Percentiles rank a stretch among this genome's conserved stretches.
phyloP scores from a whole-genome alignment of 2,113 vertebrate species.

The Orcinus orca region DNA sequence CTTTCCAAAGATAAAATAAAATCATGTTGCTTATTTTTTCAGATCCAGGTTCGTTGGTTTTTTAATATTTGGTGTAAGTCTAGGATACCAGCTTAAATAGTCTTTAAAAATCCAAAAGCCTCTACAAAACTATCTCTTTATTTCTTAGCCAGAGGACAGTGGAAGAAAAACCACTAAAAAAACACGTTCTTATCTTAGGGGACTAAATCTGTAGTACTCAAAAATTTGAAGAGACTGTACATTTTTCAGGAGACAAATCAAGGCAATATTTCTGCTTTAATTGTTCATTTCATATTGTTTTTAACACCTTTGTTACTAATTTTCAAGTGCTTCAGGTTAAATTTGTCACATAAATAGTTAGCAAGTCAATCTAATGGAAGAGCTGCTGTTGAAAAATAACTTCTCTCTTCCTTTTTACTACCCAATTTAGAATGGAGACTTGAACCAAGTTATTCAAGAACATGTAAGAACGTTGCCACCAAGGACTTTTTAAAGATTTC shows the following conservation, averaged over 20 bases:
- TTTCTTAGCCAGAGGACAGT: background rate
- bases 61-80: background rate
- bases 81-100: background rate
- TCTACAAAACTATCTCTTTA: background rate
- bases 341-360: background rate
- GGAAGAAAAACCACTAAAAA: conserved; percentile 2
- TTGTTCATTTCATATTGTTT: background rate
- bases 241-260: conserved; percentile 21
- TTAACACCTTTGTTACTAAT: conserved; percentile 13
- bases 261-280: background rate
- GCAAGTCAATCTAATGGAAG: background rate
- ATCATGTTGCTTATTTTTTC: background rate
- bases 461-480: conserved; percentile 2
- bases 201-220: background rate
- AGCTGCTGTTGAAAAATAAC: conserved; percentile 7
- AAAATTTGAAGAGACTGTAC: background rate
- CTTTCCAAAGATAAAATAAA: conserved; percentile 22
- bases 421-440: background rate
- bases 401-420: conserved; percentile 19
- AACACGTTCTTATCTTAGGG: background rate
- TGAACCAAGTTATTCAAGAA: conserved; percentile 34
- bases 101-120: background rate
- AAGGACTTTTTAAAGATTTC: conserved; percentile 19
- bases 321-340: background rate
- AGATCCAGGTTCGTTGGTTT: background rate